A percentile compares a stretch with the other conserved stretches of the same genome.
Conservation (phyloP, 1,140 invertebrate genomes). For the Polyergus mexicanus region DNA sequence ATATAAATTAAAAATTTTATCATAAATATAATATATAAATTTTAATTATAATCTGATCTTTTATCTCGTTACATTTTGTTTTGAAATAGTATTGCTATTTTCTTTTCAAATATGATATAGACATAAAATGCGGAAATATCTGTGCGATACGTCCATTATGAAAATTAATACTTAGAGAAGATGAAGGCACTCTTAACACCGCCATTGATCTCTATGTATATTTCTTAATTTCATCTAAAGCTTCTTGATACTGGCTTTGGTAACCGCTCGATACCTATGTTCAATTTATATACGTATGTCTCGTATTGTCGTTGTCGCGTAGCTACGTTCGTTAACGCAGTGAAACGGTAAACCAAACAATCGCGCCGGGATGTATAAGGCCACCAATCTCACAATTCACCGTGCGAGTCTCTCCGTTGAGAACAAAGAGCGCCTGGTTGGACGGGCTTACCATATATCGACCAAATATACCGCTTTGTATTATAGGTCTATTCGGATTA, state of each 20-base stretch:
- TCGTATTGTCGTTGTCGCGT: conserved; percentile 71
- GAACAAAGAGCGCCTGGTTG: conserved; percentile 91
- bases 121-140: conserved; percentile 5
- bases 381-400: conserved; percentile 93
- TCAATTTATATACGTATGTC: conserved; percentile 61
- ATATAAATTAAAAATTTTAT: conserved; percentile 6
- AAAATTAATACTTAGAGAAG: conserved; percentile 29
- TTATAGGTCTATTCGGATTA: conserved; percentile 90
- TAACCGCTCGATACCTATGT: conserved; percentile 22
- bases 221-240: conserved; percentile 24
- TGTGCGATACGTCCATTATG: background rate
- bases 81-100: background rate
- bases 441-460: conserved; percentile 92
- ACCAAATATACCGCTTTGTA: conserved; percentile 91
- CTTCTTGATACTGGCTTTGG: conserved; percentile 6
- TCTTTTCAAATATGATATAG: background rate
- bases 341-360: conserved; percentile 90
- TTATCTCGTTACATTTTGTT: background rate
- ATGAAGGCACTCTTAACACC: background rate
- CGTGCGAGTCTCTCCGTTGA: conserved; percentile 91
- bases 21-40: background rate
- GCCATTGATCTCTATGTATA: background rate
- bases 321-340: conserved; percentile 82
- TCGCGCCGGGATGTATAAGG: conserved; percentile 89
- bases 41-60: background rate